phyloP scores from a whole-genome alignment of 2,113 vertebrate species.

The Pygoscelis antarcticus region DNA sequence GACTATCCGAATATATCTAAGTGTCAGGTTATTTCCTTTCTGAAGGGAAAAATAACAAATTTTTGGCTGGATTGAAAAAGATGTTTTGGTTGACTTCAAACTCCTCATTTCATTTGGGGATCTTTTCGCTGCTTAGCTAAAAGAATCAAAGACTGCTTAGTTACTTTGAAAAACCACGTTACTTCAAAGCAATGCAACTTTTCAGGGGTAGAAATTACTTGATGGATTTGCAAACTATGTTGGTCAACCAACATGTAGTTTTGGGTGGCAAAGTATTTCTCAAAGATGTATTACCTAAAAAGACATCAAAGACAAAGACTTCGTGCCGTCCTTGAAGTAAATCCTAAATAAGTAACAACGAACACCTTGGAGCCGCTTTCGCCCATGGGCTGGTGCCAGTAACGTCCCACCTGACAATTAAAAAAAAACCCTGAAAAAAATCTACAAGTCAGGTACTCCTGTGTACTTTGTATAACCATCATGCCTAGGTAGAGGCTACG shows the following conservation, averaged over 20 bases:
- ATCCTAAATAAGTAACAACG: background rate
- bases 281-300: background rate
- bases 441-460: background rate
- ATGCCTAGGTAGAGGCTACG: fast-evolving
- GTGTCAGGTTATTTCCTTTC: background rate
- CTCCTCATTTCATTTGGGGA: background rate
- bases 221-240: background rate
- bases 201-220: background rate
- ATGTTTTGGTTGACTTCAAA: background rate
- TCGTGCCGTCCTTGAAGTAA: background rate
- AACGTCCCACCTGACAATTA: background rate
- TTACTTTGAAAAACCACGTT: background rate
- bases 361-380: background rate
- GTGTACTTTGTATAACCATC: background rate
- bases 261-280: background rate
- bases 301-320: background rate
- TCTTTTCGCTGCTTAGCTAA: background rate
- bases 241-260: background rate
- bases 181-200: background rate
- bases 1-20: background rate
- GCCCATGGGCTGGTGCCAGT: background rate
- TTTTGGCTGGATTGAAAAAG: background rate
- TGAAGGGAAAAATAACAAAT: background rate
- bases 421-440: background rate
- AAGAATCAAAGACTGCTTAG: background rate